Conservation (phyloP, 2,888 invertebrate species). For the Hipparchia sbordonii region DNA sequence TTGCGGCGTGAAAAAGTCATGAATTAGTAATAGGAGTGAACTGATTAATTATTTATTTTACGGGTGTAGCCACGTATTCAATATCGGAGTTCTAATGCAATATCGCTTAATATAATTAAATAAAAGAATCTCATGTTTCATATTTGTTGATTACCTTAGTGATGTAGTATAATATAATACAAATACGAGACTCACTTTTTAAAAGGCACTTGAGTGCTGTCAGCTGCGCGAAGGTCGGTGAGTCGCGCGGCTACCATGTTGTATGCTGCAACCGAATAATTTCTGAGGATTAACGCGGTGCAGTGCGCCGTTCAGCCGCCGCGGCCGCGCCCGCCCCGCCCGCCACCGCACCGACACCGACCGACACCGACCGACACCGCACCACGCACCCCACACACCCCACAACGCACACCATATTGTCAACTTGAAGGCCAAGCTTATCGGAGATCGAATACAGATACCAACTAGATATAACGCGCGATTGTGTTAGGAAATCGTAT, state of each 20-base stretch:
- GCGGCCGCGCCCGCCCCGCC: conserved; percentile 49
- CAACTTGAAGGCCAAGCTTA: conserved; percentile 63
- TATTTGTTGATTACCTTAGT: no score
- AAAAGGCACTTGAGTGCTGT: conserved; percentile 98
- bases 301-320: conserved; percentile 49
- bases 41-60: no score
- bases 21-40: no score
- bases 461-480: no score
- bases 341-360: conserved; percentile 44
- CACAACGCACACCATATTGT: conserved; percentile 79
- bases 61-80: no score
- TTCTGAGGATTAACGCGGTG: conserved; percentile 83
- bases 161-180: neutral
- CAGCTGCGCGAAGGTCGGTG: conserved; percentile 96
- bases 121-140: no score
- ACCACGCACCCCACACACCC: conserved; percentile 47
- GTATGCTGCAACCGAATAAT: conserved; percentile 95
- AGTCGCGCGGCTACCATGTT: conserved; percentile 99
- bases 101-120: no score
- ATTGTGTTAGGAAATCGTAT: no score
- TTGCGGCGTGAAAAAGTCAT: conserved; percentile 48
- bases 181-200: conserved; percentile 91
- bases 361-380: conserved; percentile 17
- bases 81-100: no score
- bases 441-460: conserved; percentile 42